Evolutionary conservation across 2,113 vertebrate genomes (phyloP).

Genomic region (Labrus mixtus): DNA sequence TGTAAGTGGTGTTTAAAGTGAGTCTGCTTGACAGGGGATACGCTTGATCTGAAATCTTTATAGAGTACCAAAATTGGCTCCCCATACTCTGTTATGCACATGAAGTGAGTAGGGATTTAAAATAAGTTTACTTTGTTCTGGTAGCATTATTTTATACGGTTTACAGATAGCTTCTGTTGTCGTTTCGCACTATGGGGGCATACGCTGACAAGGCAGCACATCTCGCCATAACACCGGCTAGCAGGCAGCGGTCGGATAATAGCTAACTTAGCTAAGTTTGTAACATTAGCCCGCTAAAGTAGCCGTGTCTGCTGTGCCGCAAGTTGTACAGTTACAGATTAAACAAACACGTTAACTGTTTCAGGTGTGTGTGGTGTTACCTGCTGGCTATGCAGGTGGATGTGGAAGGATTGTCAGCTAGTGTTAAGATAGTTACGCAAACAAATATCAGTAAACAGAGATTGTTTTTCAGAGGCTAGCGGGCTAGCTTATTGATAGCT

Average conservation of each 20-base stretch:
- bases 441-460: neutral
- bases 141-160: too few species aligned
- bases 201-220: too few species aligned
- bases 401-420: neutral
- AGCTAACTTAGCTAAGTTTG: constrained; percentile 54
- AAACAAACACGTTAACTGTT: neutral
- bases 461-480: constrained; percentile 13
- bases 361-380: neutral
- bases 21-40: too few species aligned
- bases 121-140: too few species aligned
- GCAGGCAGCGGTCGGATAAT: constrained; percentile 11
- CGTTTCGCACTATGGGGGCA: too few species aligned
- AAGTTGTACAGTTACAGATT: neutral
- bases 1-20: too few species aligned
- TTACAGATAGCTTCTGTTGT: too few species aligned
- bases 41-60: too few species aligned
- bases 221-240: constrained; percentile 29
- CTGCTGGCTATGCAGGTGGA: rapidly evolving
- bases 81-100: too few species aligned
- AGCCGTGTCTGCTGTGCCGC: neutral
- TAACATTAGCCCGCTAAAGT: constrained; percentile 35
- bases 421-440: neutral
- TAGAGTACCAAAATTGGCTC: too few species aligned
- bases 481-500: constrained; percentile 24
- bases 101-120: too few species aligned